Evolutionary conservation across 2,888 invertebrate genomes (phyloP).

Genomic region (Morpho deidamia): DNA sequence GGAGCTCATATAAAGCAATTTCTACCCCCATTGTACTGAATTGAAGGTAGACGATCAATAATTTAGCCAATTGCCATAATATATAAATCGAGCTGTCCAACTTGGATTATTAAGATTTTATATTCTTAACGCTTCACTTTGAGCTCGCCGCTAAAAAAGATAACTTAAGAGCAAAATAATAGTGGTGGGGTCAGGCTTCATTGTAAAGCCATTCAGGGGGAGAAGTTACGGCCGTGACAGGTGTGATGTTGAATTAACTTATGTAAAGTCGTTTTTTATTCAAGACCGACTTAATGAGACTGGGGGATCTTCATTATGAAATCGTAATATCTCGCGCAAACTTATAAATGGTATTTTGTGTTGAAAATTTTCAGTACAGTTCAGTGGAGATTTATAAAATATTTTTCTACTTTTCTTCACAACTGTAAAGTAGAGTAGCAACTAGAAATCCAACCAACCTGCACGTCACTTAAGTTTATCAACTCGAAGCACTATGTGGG

Average conservation of each 20-base stretch:
- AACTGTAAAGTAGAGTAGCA: neutral
- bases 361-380: no score
- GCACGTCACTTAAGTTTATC: neutral
- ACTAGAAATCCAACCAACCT: conserved; percentile 8
- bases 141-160: conserved; percentile 61
- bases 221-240: conserved; percentile 74
- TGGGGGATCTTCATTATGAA: conserved; percentile 63
- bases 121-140: conserved; percentile 61
- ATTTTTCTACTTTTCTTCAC: conserved; percentile 24
- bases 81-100: conserved; percentile 69
- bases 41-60: conserved; percentile 35
- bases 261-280: conserved; percentile 72
- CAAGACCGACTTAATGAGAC: conserved; percentile 67
- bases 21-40: conserved; percentile 22
- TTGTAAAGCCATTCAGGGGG: conserved; percentile 67
- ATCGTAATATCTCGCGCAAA: conserved; percentile 36
- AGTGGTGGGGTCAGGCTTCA: conserved; percentile 58
- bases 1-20: conserved; percentile 9
- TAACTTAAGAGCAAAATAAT: conserved; percentile 56
- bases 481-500: conserved; percentile 3
- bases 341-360: conserved; percentile 32
- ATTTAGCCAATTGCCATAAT: conserved; percentile 43
- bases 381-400: conserved; percentile 22
- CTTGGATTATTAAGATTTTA: conserved; percentile 65
- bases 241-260: conserved; percentile 76